phyloP scores from a whole-genome alignment of 2,888 invertebrate genomes.

The Andrena camellia region DNA sequence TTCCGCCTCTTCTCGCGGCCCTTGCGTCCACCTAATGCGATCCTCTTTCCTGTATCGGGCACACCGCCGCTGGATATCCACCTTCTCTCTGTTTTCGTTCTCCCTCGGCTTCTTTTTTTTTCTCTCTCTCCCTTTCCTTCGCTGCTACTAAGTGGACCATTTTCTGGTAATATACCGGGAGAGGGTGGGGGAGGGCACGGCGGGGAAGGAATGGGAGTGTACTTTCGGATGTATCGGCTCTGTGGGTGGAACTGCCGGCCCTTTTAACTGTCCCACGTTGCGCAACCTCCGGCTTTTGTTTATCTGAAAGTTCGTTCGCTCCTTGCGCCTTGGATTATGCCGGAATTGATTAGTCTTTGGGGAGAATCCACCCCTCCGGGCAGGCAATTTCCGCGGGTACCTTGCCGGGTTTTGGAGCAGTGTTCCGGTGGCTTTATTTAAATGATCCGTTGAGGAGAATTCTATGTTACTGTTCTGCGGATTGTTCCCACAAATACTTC shows the following conservation, averaged over 20 bases:
- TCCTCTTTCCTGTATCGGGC: slow-evolving; percentile 50
- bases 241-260: not conserved
- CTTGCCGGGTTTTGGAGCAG: no score
- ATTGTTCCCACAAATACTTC: no score
- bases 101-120: slow-evolving; percentile 12
- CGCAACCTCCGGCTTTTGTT: slow-evolving; percentile 3
- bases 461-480: no score
- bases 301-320: slow-evolving; percentile 19
- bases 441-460: no score
- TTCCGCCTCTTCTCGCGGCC: slow-evolving; percentile 7
- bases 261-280: not conserved
- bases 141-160: slow-evolving; percentile 36
- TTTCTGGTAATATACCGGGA: slow-evolving; percentile 29
- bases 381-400: no score
- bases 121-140: slow-evolving; percentile 5
- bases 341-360: slow-evolving; percentile 1
- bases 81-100: slow-evolving; percentile 9
- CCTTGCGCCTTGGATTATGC: not conserved
- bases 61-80: slow-evolving; percentile 59
- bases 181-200: not conserved
- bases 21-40: slow-evolving; percentile 51
- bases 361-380: no score
- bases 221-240: slow-evolving; percentile 23
- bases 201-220: not conserved
- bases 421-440: no score